These are phyloP conservation scores for Sebastes variabilis DNA, from an alignment of 2,797 vertebrate genomes.

Conservation along the genomic window DNA sequence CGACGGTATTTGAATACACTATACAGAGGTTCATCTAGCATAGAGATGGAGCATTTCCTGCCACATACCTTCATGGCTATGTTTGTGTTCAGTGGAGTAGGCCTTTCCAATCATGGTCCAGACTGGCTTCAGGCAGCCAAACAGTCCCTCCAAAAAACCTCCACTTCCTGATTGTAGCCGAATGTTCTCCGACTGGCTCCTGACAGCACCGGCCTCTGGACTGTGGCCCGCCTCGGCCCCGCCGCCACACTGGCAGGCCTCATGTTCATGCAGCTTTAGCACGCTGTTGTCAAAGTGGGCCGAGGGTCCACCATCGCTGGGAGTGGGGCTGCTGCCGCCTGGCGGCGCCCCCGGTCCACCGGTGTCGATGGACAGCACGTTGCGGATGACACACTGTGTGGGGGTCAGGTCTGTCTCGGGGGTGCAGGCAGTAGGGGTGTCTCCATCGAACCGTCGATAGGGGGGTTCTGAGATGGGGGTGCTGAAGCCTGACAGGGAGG, in stretches of 20 bases:
- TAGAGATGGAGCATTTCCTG: neutral
- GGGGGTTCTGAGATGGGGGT: conserved; percentile 88
- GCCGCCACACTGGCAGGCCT: conserved; percentile 79
- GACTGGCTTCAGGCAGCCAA: conserved; percentile 94
- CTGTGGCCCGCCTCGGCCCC: conserved; percentile 77
- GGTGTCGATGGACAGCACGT: conserved; percentile 89
- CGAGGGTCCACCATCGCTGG: conserved; percentile 83
- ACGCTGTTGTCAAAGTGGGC: conserved; percentile 88
- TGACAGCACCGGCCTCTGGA: conserved; percentile 80
- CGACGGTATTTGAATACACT: neutral
- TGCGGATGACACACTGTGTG: conserved; percentile 93
- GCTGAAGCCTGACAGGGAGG: conserved; percentile 91
- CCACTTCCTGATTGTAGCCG: conserved; percentile 88
- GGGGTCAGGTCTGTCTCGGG: conserved; percentile 93
- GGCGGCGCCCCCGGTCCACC: conserved; percentile 74
- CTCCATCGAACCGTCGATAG: conserved; percentile 89
- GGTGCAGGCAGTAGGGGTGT: conserved; percentile 90
- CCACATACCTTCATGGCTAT: conserved; percentile 87
- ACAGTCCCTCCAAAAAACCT: conserved; percentile 95
- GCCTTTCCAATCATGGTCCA: conserved; percentile 99
- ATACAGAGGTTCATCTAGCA: neutral
- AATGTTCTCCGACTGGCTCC: conserved; percentile 82
- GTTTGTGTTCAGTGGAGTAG: conserved; percentile 96
- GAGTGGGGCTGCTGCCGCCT: conserved; percentile 82
- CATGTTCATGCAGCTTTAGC: conserved; percentile 88